Evolutionary conservation across 2,888 invertebrate species (phyloP).

Genomic region (Trissolcus japonicus): DNA sequence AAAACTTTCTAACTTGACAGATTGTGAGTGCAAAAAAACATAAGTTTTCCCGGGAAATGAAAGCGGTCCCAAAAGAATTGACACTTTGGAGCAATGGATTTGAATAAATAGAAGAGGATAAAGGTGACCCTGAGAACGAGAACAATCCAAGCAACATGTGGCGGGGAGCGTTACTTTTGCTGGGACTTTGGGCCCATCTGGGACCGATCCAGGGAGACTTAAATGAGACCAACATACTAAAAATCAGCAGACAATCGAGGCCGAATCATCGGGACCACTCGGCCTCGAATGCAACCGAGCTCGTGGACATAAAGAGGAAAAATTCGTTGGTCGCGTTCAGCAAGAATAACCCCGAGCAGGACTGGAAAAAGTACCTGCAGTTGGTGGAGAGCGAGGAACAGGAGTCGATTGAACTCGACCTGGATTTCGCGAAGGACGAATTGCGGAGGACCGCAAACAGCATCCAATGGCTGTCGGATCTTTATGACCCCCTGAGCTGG

Average conservation of each 20-base stretch:
- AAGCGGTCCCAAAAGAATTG: background rate
- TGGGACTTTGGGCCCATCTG: conserved; percentile 35
- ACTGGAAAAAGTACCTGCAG: conserved; percentile 70
- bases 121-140: background rate
- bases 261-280: conserved; percentile 18
- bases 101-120: conserved; percentile 1
- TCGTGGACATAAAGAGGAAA: conserved; percentile 16
- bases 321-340: conserved; percentile 63
- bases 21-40: too few relatives aligned
- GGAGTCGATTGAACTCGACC: conserved; percentile 63
- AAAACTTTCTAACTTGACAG: too few relatives aligned
- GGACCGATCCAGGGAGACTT: conserved; percentile 16
- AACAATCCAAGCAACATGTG: conserved; percentile 30
- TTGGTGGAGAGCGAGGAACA: conserved; percentile 62
- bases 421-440: conserved; percentile 71
- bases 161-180: conserved; percentile 6
- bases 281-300: conserved; percentile 46
- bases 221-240: conserved; percentile 59
- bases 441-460: conserved; percentile 69
- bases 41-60: background rate
- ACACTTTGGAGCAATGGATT: conserved; percentile 1
- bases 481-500: conserved; percentile 83
- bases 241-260: conserved; percentile 43
- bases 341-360: conserved; percentile 72
- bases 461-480: conserved; percentile 81